Percentiles rank a stretch among this genome's conserved stretches.
Evolutionary conservation across 2,113 vertebrate species (phyloP).

Genomic region (Indicator maculatus): DNA sequence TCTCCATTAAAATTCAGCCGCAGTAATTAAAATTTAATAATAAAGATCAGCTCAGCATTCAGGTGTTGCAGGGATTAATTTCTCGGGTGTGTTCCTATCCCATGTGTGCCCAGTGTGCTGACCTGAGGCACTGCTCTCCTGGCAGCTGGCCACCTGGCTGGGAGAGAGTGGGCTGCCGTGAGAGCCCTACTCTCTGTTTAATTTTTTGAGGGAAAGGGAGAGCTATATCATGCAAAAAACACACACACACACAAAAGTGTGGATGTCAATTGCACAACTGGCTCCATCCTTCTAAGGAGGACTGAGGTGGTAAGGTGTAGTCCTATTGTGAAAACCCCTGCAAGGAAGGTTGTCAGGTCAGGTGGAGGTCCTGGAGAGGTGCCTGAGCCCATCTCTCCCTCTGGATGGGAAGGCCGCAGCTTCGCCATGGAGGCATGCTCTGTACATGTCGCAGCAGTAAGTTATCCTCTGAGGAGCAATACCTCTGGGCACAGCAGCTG

Average conservation of each 20-base stretch:
- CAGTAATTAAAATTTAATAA: background rate
- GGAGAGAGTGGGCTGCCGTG: background rate
- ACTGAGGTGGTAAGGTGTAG: background rate
- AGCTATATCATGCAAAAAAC: background rate
- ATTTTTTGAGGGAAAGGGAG: background rate
- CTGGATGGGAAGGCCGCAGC: background rate
- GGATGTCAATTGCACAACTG: background rate
- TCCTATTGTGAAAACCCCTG: background rate
- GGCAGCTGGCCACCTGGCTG: background rate
- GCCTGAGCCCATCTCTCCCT: background rate
- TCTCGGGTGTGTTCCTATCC: background rate
- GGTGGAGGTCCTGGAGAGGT: background rate
- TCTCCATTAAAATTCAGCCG: slow-evolving; percentile 23
- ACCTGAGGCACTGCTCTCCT: background rate
- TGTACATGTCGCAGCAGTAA: accelerated
- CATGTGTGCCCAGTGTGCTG: background rate
- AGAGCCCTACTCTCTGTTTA: background rate
- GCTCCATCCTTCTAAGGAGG: background rate
- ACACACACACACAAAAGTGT: background rate
- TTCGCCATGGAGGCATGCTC: background rate
- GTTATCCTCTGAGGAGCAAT: background rate
- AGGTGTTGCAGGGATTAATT: background rate
- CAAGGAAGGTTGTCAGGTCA: background rate
- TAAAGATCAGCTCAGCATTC: background rate
- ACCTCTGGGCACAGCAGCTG: background rate